These are phyloP conservation scores for Micropoecilia bifurca DNA, from an alignment of 2,797 vertebrate species.

Conservation along the genomic window DNA sequence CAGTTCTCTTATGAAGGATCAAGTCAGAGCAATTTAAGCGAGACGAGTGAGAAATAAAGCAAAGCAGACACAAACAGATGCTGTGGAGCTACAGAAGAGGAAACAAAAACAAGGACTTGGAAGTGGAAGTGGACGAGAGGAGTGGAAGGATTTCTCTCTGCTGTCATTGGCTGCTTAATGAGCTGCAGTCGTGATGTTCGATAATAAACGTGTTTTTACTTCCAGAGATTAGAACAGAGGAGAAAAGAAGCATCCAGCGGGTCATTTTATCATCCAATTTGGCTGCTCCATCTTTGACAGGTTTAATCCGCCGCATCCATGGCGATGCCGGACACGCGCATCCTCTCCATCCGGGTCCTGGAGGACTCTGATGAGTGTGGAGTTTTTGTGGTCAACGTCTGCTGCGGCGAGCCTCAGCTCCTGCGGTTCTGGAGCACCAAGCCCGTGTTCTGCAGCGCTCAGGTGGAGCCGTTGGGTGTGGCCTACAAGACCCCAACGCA, in stretches of 20 bases:
- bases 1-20: constrained; percentile 15
- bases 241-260: constrained; percentile 20
- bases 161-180: constrained; percentile 22
- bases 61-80: constrained; percentile 29
- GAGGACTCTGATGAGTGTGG: constrained; percentile 69
- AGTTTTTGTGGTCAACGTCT: constrained; percentile 62
- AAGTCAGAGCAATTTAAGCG: constrained; percentile 21
- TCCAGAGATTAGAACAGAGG: constrained; percentile 11
- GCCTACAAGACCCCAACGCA: neutral
- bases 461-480: constrained; percentile 71
- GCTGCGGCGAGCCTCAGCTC: constrained; percentile 66
- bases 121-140: neutral
- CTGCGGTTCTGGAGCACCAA: constrained; percentile 72
- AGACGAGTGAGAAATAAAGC: constrained; percentile 16
- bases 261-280: constrained; percentile 27
- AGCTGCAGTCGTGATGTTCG: neutral
- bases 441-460: constrained; percentile 64
- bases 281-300: constrained; percentile 30
- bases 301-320: constrained; percentile 55
- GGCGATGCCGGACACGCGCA: constrained; percentile 51
- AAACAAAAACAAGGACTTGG: neutral
- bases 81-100: constrained; percentile 21
- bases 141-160: neutral
- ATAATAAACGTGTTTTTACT: neutral
- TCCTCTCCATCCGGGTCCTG: constrained; percentile 70